These are phyloP conservation scores for Drosophila suboccidentalis DNA, from an alignment of 2,888 invertebrate species.

Conservation along the genomic window DNA sequence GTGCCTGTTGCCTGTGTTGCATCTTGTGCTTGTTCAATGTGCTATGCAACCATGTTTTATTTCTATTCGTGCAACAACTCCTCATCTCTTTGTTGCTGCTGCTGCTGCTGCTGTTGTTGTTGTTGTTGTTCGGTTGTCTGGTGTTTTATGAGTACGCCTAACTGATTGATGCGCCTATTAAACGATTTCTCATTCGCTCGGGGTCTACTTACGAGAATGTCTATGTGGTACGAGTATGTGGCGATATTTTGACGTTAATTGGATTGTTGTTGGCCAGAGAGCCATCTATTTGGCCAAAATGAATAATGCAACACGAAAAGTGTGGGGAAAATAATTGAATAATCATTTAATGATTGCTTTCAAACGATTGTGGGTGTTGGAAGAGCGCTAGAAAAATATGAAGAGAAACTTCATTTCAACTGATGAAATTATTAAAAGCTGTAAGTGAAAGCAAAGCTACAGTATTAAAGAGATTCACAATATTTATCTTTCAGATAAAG, in stretches of 20 bases:
- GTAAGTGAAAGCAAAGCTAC: constrained; percentile 14
- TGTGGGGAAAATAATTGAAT: constrained; percentile 67
- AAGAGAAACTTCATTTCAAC: constrained; percentile 24
- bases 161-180: constrained; percentile 79
- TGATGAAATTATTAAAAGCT: constrained; percentile 34
- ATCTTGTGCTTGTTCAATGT: constrained; percentile 28
- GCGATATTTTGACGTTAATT: constrained; percentile 77
- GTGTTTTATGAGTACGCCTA: constrained; percentile 73
- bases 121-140: constrained; percentile 43
- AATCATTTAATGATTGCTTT: constrained; percentile 63
- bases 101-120: constrained; percentile 22
- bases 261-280: constrained; percentile 50
- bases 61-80: constrained; percentile 52
- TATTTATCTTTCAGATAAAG: not conserved
- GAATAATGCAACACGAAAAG: constrained; percentile 61
- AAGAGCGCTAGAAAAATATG: not conserved
- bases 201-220: constrained; percentile 37
- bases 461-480: not conserved
- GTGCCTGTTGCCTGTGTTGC: constrained; percentile 47
- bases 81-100: constrained; percentile 9
- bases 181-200: constrained; percentile 70
- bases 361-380: constrained; percentile 54
- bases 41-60: constrained; percentile 61
- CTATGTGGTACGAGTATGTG: constrained; percentile 38
- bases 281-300: constrained; percentile 38